Evolutionary conservation across 2,797 vertebrate genomes (phyloP), one percentile per base, ranked within the genome.

Genomic region (Brachyrhaphis roseni): DNA sequence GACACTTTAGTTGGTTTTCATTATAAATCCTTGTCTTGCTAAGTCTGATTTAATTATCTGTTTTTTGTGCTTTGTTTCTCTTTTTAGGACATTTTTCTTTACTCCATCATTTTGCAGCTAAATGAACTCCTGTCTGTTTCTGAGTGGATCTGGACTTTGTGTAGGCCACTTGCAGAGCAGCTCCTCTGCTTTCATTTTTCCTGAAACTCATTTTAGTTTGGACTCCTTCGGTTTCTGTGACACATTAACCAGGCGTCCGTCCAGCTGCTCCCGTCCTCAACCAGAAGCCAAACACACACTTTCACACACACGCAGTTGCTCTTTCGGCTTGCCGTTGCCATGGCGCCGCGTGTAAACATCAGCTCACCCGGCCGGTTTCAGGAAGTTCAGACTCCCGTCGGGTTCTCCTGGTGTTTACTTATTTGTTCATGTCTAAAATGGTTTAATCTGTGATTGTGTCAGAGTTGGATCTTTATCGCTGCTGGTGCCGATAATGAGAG

Each of bases 331-430:
- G 59, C 59, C 31, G 16, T 89, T 83, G 81, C 90, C 80, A 79
- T 81, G 59, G 80, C 8, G 66, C 34, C 39, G 78, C 49, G 66
- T 76, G 72, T 83, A 59, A 81, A 84, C 84, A 86, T 39, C 64
- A 3, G 31, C 6, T 34, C 59, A 8, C 31, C 16, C 15, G 18
- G 31, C 59, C 36, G 59, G 31, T 64, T 36, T 64, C 31, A 64
- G 59, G 31, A 36, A 64, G 16, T 62, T 62, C 31, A 16, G 31
- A 34, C 31, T 62, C 59, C 28, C 7, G 31, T 64, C 31, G 36
- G 31, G 8, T 36, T 64, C 31, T 8, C 15, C 1, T 64, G 31
- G 34, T 34, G 31, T 64, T 64, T 20, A 36, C 8, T 7, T 36
- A 0, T 34, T 31, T 31, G 28, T 28, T 34, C 36, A 16, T 34